Conservation (phyloP, 2,113 vertebrate genomes). For the Smithornis capensis region DNA sequence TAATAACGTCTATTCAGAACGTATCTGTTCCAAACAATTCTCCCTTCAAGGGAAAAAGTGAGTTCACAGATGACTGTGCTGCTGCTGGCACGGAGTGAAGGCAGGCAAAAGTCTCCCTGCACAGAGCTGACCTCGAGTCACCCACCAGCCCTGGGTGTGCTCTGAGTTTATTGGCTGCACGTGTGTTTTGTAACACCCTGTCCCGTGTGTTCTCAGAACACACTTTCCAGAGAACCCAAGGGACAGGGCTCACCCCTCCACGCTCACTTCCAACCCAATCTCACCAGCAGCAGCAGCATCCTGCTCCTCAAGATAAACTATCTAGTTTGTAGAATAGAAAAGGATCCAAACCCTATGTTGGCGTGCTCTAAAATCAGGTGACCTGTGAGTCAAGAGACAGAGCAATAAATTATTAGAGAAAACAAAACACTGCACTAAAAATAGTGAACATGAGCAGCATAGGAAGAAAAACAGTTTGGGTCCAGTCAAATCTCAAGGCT, state of each 20-base stretch:
- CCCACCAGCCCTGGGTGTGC: neutral
- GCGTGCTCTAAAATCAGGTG: neutral
- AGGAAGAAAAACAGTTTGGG: neutral
- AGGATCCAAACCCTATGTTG: neutral
- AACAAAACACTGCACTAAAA: constrained; percentile 17
- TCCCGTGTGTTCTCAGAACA: constrained; percentile 35
- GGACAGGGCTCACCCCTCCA: neutral
- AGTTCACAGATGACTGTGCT: neutral
- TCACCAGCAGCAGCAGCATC: neutral
- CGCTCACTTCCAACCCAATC: neutral
- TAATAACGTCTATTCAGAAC: rapidly evolving
- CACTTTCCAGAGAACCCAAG: neutral
- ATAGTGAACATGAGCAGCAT: neutral
- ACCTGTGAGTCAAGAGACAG: neutral
- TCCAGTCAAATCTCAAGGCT: neutral
- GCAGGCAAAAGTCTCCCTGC: neutral
- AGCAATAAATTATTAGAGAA: neutral
- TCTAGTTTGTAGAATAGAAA: neutral
- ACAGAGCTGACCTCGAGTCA: neutral
- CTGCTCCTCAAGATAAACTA: neutral
- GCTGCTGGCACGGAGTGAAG: neutral
- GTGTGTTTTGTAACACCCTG: constrained; percentile 39
- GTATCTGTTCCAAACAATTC: neutral
- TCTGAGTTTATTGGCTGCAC: neutral
- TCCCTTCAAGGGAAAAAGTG: neutral